Evolutionary conservation across 2,113 vertebrate species (phyloP).

Genomic region (Spermophilus dauricus): DNA sequence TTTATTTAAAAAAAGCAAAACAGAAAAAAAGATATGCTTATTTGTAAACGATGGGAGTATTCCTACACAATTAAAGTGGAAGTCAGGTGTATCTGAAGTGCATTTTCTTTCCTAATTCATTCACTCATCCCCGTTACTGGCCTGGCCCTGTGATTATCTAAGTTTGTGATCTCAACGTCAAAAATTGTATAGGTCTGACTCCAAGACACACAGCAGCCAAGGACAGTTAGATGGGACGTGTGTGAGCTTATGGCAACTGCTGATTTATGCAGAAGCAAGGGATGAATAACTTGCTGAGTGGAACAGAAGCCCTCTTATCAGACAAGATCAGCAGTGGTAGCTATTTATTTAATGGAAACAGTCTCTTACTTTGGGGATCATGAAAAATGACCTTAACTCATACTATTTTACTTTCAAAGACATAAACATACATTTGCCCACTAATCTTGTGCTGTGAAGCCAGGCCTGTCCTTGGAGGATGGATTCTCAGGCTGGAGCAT

Average conservation of each 20-base stretch:
- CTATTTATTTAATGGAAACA: neutral
- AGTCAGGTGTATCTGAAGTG: neutral
- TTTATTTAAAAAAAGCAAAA: neutral
- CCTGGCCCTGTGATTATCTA: neutral
- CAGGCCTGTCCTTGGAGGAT: neutral
- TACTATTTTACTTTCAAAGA: neutral
- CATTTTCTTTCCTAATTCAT: neutral
- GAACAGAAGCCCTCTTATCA: neutral
- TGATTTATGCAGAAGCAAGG: neutral
- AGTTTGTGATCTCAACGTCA: neutral
- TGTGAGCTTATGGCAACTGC: neutral
- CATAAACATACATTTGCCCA: neutral
- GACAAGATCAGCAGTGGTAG: neutral
- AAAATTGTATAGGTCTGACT: neutral
- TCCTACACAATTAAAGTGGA: neutral
- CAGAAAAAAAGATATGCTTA: neutral
- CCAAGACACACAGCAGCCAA: neutral
- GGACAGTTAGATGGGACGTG: fast-evolving
- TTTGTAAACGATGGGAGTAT: neutral
- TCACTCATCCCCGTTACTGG: neutral
- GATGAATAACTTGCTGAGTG: neutral
- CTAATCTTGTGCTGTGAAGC: neutral
- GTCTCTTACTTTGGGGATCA: neutral
- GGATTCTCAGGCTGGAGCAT: neutral
- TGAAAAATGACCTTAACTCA: neutral